A percentile compares a stretch with the other conserved stretches of the same genome.
phyloP scores from a whole-genome alignment of 92 coral and sea anemone genomes.

The Paragorgia papillata region DNA sequence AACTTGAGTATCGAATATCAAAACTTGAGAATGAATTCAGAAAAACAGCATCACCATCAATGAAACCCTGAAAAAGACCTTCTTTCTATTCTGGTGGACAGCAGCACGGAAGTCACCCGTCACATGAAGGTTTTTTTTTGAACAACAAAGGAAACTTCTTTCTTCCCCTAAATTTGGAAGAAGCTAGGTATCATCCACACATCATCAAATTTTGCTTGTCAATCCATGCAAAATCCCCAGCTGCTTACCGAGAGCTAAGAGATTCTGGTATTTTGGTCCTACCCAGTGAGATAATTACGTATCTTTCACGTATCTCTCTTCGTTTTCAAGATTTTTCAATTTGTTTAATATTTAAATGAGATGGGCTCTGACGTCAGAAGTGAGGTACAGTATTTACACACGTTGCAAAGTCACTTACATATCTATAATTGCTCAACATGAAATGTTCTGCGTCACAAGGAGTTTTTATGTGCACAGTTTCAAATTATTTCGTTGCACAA shows the following conservation, averaged over 20 bases:
- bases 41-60: not conserved
- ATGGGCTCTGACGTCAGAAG: too few relatives aligned
- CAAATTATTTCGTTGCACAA: too few relatives aligned
- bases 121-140: constrained; percentile 22
- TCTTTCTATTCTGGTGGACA: not conserved
- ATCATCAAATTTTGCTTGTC: not conserved
- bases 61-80: constrained; percentile 16
- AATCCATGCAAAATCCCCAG: constrained; percentile 14
- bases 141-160: not conserved
- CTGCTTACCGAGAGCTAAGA: constrained; percentile 10
- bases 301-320: too few relatives aligned
- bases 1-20: not conserved
- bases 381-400: too few relatives aligned
- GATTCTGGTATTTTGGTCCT: constrained; percentile 11
- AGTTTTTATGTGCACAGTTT: too few relatives aligned
- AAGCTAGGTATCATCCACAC: constrained; percentile 16
- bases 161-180: constrained; percentile 1
- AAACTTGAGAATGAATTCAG: constrained; percentile 2
- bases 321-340: too few relatives aligned
- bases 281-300: constrained; percentile 8
- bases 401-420: too few relatives aligned
- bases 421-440: too few relatives aligned
- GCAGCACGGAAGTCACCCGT: not conserved
- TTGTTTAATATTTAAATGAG: too few relatives aligned
- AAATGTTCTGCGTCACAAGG: too few relatives aligned